Percentiles rank a stretch among this genome's conserved stretches.
Conservation (phyloP, 2,888 invertebrate genomes). For the Cheilosia urbana region DNA sequence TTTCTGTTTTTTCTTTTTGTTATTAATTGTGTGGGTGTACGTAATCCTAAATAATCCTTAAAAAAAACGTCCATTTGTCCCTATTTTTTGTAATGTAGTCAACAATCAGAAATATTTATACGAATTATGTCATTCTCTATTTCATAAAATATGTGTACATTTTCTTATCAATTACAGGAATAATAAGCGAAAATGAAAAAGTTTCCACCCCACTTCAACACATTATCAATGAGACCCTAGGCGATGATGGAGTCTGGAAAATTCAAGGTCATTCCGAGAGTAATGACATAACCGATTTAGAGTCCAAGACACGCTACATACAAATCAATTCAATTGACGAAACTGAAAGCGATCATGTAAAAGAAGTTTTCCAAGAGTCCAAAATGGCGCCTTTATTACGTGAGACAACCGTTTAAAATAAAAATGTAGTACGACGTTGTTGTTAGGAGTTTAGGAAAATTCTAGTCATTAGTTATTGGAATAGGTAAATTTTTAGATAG, state of each 20-base stretch:
- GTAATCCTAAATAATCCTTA: conserved; percentile 40
- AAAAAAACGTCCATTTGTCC: conserved; percentile 15
- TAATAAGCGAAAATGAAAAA: conserved; percentile 70
- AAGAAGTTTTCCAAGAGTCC: conserved; percentile 63
- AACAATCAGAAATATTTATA: conserved; percentile 64
- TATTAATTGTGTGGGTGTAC: conserved; percentile 68
- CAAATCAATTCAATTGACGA: conserved; percentile 76
- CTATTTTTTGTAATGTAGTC: conserved; percentile 52
- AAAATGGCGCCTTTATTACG: conserved; percentile 65
- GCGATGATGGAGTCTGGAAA: conserved; percentile 80
- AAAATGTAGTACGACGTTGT: not conserved
- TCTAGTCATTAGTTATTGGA: conserved; percentile 56
- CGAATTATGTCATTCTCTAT: not conserved
- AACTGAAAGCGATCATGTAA: conserved; percentile 42
- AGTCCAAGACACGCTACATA: conserved; percentile 77
- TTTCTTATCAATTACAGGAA: conserved; percentile 74
- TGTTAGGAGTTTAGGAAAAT: conserved; percentile 29
- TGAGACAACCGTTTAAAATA: conserved; percentile 69
- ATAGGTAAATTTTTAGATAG: conserved; percentile 41
- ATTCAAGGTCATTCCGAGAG: conserved; percentile 79
- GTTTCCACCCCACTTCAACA: conserved; percentile 78
- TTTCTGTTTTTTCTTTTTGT: conserved; percentile 5
- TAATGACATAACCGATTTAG: conserved; percentile 56
- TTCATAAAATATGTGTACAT: not conserved
- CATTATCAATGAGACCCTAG: conserved; percentile 78